Evolutionary conservation across 1,140 invertebrate species (phyloP), one percentile per base, ranked within the genome.

Genomic region (Caligus rogercresseyi): DNA sequence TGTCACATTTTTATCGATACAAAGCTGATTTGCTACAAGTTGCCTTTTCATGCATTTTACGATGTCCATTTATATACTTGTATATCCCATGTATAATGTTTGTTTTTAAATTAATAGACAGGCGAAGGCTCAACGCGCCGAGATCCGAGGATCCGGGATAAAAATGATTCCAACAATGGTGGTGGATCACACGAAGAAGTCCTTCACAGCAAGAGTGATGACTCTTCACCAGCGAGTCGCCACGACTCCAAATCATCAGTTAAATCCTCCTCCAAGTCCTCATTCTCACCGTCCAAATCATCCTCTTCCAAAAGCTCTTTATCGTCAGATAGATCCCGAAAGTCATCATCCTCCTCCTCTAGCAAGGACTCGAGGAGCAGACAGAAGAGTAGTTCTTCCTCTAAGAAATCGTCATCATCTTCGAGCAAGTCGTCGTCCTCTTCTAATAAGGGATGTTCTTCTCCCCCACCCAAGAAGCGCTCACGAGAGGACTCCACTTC

Each of bases 261-360:
- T 20, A 56, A 56, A 18, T 56, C 52, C 4, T 53, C 52, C 16
- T 53, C 54, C 1, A 21, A 20, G 20, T 56, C 54, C n/a, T 56
- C 54, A 1, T 56, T 25, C 14, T 56, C 31, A 43, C 31, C 31
- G 15, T 56, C 54, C 1, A 56, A 25, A 56, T 53, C 52, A 53
- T 56, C 54, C n/a, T 20, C 3, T n/a, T 7, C 31, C 31, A 43
- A 43, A n/a, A 11, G 7, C 7, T 43, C 31, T 43, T 43, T 43
- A 43, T 11, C 7, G 7, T n/a, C 7, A 7, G 31, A 43, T 43
- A 43, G 31, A 43, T 43, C 31, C 7, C 31, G 31, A n/a, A 43
- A 43, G n/a, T 43, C 31, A 11, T 11, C 7, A 43, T 7, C 7
- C n/a, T 43, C 31, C n/a, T 43, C n/a, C 7, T 43, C 31, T 43